These are phyloP conservation scores for Spilarctia lutea DNA, from an alignment of 2,888 invertebrate species.

Conservation along the genomic window DNA sequence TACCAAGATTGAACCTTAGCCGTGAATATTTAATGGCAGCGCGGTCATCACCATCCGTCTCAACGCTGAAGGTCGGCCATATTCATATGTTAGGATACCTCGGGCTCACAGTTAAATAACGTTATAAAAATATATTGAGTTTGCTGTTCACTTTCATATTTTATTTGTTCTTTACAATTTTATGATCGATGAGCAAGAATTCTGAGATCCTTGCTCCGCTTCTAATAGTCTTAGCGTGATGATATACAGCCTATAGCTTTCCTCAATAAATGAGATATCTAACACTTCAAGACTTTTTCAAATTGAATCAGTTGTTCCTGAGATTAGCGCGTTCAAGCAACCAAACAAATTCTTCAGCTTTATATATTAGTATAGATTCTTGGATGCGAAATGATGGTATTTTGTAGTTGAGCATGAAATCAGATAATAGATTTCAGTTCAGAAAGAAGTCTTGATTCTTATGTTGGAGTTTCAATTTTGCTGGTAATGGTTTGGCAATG, in stretches of 20 bases:
- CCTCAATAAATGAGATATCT: too few species aligned
- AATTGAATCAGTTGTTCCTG: too few species aligned
- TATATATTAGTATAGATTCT: too few species aligned
- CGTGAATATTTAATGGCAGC: slow-evolving; percentile 46
- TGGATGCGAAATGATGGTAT: too few species aligned
- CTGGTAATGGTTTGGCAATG: neutral
- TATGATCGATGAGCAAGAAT: neutral
- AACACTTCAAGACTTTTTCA: too few species aligned
- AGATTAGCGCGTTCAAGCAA: too few species aligned
- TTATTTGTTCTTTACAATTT: neutral
- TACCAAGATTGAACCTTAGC: slow-evolving; percentile 49
- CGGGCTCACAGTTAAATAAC: neutral
- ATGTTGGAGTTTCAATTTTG: neutral
- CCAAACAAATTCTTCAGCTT: too few species aligned
- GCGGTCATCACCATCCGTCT: slow-evolving; percentile 52
- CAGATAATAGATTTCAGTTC: neutral
- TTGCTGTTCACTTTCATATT: neutral
- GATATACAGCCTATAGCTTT: too few species aligned
- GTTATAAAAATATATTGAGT: slow-evolving; percentile 8
- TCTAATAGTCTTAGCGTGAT: too few species aligned
- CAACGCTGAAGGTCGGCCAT: slow-evolving; percentile 32
- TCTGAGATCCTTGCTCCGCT: neutral
- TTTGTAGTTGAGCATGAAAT: neutral
- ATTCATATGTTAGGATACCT: slow-evolving; percentile 19
- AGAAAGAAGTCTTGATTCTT: neutral